Evolutionary conservation across 2,797 vertebrate genomes (phyloP).

Genomic region (Moxostoma hubbsi): DNA sequence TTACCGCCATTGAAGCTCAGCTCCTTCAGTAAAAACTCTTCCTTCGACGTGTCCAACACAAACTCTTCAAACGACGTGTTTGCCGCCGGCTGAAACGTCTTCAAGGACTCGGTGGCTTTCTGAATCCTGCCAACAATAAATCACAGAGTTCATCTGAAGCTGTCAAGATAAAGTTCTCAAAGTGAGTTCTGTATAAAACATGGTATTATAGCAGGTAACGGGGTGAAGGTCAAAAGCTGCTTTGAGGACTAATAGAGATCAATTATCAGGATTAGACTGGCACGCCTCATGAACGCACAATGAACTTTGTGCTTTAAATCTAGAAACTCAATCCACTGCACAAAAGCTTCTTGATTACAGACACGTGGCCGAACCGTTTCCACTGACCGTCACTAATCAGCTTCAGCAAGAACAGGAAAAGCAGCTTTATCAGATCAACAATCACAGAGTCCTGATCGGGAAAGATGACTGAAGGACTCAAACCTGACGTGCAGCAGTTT

Average conservation of each 20-base stretch:
- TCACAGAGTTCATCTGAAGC: too few species aligned
- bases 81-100: constrained; percentile 89
- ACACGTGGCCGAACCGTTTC: constrained; percentile 33
- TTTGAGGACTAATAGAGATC: constrained; percentile 67
- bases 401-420: background rate
- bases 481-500: constrained; percentile 95
- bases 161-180: too few species aligned
- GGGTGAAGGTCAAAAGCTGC: constrained; percentile 59
- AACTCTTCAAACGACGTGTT: constrained; percentile 92
- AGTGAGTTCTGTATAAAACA: background rate
- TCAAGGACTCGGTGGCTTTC: constrained; percentile 92
- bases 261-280: constrained; percentile 68
- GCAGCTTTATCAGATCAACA: background rate
- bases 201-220: background rate
- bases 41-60: constrained; percentile 85
- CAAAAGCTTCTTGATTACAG: constrained; percentile 37
- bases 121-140: constrained; percentile 83
- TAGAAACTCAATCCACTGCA: constrained; percentile 52
- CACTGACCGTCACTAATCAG: constrained; percentile 1
- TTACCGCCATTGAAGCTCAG: constrained; percentile 90
- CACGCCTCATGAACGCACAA: background rate
- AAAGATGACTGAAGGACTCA: background rate
- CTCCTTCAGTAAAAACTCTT: constrained; percentile 87
- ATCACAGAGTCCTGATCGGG: background rate
- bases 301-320: constrained; percentile 48